These are phyloP conservation scores for Diorhabda elongata DNA, from an alignment of 1,140 invertebrate species.

Conservation along the genomic window DNA sequence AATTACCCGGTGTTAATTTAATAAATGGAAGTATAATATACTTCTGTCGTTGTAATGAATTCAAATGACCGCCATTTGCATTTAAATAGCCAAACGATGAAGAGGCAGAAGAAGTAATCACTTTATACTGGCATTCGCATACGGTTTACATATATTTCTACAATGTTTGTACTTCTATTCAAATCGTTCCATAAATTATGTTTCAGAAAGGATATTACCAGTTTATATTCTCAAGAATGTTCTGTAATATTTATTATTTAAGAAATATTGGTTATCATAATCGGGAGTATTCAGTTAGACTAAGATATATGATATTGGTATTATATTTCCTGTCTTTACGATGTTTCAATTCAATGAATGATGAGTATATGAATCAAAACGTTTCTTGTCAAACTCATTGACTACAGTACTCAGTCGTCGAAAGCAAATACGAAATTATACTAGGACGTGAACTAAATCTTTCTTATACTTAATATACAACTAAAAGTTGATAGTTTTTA, in stretches of 20 bases:
- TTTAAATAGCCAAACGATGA: constrained; percentile 1
- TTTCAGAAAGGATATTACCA: not conserved
- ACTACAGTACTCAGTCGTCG: no score
- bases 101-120: constrained; percentile 10
- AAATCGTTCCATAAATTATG: not conserved
- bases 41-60: constrained; percentile 12
- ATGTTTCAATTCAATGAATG: no score
- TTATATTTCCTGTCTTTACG: no score
- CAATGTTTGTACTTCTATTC: constrained; percentile 8
- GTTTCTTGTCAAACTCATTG: no score
- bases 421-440: no score
- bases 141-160: constrained; percentile 14
- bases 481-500: no score
- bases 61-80: constrained; percentile 15
- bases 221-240: constrained; percentile 1
- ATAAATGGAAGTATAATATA: constrained; percentile 17
- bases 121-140: constrained; percentile 15
- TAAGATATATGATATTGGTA: no score
- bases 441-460: no score
- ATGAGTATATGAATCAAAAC: no score
- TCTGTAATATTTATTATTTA: constrained; percentile 1
- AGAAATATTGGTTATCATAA: not conserved
- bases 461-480: no score
- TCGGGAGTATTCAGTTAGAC: not conserved
- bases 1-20: constrained; percentile 14